Evolutionary conservation across 2,797 vertebrate species (phyloP), one percentile per base, ranked within the genome.

Genomic region (Macropodus opercularis): DNA sequence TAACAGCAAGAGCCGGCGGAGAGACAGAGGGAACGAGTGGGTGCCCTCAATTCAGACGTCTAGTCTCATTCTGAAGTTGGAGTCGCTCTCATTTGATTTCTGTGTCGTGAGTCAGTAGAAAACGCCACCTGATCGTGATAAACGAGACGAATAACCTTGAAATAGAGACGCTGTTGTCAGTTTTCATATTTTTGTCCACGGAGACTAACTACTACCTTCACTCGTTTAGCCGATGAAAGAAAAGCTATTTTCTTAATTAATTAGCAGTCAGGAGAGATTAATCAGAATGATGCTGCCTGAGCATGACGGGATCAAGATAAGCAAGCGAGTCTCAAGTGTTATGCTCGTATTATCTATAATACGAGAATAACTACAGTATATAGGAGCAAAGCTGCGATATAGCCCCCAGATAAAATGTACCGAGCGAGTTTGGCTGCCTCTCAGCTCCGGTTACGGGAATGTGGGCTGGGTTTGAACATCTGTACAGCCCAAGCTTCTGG

Each of bases 41-140:
- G 36, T 58, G 61, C 46, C 62, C 59, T 81, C 66, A 80, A 76
- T 78, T 72, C 66, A 59, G 40, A 73, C 63, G 46, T 48, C 8
- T 13, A 9, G 48, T 39, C 35, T 9, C 31, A 38, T 55, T 54
- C 55, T 46, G 43, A 63, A 63, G 68, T 69, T 64, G 34, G 26
- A 56, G 46, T n/a, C 7, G 15, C 69, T 74, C 40, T 65, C 52
- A 10, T 55, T 56, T 43, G 51, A 74, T 68, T 60, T 66, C 47
- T 27, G 15, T 50, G 29, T 48, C 63, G 39, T 17, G 60, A 38
- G 55, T 58, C 42, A 35, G 40, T 35, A 10, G 2, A 19, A 58
- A 63, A 18, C 17, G 21, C 47, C 48, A 36, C 55, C 48, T 61
- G 51, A 74, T 51, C 57, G 0, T 7, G 39, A 55, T 39, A 21